Conservation (phyloP, 2,797 vertebrate genomes). For the Halcyon chelicuti region DNA sequence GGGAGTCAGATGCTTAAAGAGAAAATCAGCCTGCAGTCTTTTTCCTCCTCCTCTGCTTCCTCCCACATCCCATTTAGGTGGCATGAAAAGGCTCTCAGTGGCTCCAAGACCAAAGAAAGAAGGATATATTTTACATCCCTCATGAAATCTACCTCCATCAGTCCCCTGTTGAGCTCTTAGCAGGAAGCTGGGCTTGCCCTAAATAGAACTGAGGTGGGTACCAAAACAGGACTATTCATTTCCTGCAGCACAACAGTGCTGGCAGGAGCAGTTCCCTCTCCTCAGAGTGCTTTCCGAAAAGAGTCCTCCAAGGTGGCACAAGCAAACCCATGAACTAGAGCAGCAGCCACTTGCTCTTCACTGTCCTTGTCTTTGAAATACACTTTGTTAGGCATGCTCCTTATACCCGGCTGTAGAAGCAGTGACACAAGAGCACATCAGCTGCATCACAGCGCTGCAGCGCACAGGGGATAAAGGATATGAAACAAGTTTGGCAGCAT, state of each 20-base stretch:
- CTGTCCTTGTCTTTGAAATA: not conserved
- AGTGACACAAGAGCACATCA: not conserved
- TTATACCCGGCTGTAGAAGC: not conserved
- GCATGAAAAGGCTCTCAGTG: not conserved
- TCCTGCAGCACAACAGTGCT: conserved; percentile 2
- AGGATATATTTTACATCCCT: not conserved
- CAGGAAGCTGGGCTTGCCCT: conserved; percentile 40
- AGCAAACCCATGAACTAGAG: not conserved
- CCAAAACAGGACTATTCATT: conserved; percentile 63
- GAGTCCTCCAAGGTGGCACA: not conserved
- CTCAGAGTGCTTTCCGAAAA: not conserved
- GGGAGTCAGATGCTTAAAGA: not conserved
- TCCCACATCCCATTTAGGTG: conserved; percentile 14
- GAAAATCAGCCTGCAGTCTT: conserved; percentile 18
- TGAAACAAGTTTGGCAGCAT: not conserved
- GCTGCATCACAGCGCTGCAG: not conserved
- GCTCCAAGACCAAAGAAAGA: not conserved
- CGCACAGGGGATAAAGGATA: not conserved
- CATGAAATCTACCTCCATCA: not conserved
- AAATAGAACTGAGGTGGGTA: conserved; percentile 17
- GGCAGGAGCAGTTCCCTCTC: not conserved
- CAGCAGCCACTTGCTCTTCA: not conserved
- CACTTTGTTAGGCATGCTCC: not conserved
- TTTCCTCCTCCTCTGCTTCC: not conserved
- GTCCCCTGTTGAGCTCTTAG: not conserved